phyloP scores from a whole-genome alignment of 2,888 invertebrate species.

The Dynastes hyllus region DNA sequence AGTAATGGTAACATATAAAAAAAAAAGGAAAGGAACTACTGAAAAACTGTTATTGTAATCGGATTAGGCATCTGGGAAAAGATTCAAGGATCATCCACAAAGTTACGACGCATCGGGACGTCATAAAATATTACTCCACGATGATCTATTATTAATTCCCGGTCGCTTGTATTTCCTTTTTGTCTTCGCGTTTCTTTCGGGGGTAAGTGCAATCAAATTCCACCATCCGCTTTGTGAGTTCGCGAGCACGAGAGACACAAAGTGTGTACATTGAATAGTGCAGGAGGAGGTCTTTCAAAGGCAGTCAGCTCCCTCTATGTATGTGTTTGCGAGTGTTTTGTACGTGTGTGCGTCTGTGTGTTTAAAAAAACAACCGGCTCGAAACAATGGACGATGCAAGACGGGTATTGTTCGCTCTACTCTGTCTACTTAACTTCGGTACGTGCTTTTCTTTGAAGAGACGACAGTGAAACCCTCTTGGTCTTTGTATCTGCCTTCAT shows the following conservation, averaged over 20 bases:
- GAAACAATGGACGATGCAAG: conserved; percentile 53
- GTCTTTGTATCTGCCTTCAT: conserved; percentile 46
- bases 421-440: conserved; percentile 53
- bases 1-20: no score
- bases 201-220: conserved; percentile 11
- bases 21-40: no score
- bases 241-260: background rate
- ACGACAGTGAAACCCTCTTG: conserved; percentile 5
- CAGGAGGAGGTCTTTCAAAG: background rate
- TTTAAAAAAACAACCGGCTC: conserved; percentile 48
- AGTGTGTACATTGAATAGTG: conserved; percentile 18
- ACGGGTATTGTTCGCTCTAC: conserved; percentile 48
- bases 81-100: no score
- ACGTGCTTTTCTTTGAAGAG: conserved; percentile 51
- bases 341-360: conserved; percentile 34
- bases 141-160: no score
- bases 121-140: no score
- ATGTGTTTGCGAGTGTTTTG: background rate
- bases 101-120: no score
- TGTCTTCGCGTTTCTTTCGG: no score
- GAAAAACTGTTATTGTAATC: no score
- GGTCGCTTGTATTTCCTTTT: no score
- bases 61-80: no score
- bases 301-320: conserved; percentile 1
- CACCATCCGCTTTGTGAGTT: background rate